Evolutionary conservation across 2,888 invertebrate species (phyloP).

Genomic region (Catonia carolina): DNA sequence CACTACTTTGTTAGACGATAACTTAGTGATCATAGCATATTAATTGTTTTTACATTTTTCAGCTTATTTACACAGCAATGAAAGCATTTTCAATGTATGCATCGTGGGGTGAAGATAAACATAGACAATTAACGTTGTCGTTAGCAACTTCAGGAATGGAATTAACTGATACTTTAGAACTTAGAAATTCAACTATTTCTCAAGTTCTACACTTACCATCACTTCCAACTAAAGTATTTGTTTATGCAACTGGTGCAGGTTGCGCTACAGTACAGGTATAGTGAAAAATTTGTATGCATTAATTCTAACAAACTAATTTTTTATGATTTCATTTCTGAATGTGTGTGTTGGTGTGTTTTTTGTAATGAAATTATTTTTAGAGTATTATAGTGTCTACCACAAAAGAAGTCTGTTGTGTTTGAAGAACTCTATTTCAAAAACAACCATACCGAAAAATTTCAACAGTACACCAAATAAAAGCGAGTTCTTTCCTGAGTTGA

Average conservation of each 20-base stretch:
- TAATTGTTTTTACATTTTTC: slow-evolving; percentile 20
- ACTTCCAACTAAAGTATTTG: slow-evolving; percentile 61
- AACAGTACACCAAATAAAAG: too few relatives aligned
- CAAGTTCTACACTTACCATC: slow-evolving; percentile 54
- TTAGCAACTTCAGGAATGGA: slow-evolving; percentile 65
- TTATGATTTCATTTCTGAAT: too few relatives aligned
- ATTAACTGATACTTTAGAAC: slow-evolving; percentile 57
- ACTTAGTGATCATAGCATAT: too few relatives aligned
- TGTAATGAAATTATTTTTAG: too few relatives aligned
- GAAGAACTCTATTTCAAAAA: too few relatives aligned
- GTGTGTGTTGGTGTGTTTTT: too few relatives aligned
- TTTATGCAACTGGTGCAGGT: slow-evolving; percentile 61
- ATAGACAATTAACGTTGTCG: slow-evolving; percentile 56
- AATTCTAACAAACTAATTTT: too few relatives aligned
- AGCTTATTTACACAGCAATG: slow-evolving; percentile 52
- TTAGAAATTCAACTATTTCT: slow-evolving; percentile 48
- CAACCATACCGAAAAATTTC: too few relatives aligned
- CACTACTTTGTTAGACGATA: too few relatives aligned
- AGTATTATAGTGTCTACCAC: too few relatives aligned
- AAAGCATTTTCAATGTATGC: slow-evolving; percentile 56
- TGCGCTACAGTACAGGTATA: slow-evolving; percentile 59
- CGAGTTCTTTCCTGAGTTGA: too few relatives aligned
- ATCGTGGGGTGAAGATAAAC: slow-evolving; percentile 52
- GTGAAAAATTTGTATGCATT: slow-evolving; percentile 6
- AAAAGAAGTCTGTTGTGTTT: too few relatives aligned